Conservation (phyloP, 1,140 invertebrate genomes). For the Stenopsyche tienmushanensis region DNA sequence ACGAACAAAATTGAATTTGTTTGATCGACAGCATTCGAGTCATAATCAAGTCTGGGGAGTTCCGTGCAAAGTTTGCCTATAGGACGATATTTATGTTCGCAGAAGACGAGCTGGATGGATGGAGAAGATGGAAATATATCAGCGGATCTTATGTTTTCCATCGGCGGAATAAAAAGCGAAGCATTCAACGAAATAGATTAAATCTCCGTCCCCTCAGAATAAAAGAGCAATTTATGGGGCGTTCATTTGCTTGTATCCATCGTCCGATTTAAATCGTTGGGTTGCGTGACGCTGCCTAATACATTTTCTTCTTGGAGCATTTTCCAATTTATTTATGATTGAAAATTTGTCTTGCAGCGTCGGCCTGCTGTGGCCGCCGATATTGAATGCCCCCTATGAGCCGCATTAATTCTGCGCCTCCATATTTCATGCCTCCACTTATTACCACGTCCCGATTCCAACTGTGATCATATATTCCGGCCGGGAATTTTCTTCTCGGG, state of each 20-base stretch:
- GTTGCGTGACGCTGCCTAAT: constrained; percentile 36
- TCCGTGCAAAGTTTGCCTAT: no score
- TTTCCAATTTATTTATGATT: constrained; percentile 42
- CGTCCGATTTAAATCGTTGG: constrained; percentile 21
- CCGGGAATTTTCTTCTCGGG: no score
- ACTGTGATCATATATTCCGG: neutral
- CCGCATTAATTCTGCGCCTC: constrained; percentile 1
- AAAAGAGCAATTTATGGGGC: constrained; percentile 38
- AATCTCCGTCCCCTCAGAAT: constrained; percentile 29
- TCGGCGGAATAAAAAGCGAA: neutral
- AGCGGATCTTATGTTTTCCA: neutral
- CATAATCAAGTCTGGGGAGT: no score
- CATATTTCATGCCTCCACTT: constrained; percentile 1
- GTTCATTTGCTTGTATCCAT: constrained; percentile 38
- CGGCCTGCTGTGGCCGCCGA: neutral
- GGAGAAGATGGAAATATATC: no score
- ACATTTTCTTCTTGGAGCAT: constrained; percentile 35
- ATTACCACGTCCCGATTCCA: no score
- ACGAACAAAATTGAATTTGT: no score
- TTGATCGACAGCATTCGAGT: no score
- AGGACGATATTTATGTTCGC: no score
- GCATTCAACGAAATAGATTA: constrained; percentile 15
- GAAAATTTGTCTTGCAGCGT: constrained; percentile 37
- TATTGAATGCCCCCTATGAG: neutral
- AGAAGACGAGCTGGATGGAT: no score